Evolutionary conservation across 2,888 invertebrate genomes (phyloP), one percentile per base, ranked within the genome.

Genomic region (Eupithecia subumbrata): DNA sequence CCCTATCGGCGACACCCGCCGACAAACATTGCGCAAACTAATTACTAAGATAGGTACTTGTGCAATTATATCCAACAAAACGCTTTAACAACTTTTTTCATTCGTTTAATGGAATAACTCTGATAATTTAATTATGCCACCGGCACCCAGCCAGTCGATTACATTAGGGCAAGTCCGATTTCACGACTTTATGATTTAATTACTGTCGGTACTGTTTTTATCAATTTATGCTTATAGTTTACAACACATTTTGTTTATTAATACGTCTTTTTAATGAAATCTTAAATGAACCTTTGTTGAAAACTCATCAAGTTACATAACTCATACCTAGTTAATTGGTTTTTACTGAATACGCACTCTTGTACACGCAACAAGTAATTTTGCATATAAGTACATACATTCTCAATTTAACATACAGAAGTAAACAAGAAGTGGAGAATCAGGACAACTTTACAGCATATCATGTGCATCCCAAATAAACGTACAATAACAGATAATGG

Each of bases 401-500:
- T 48, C 7, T 48, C n/a, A n/a, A 48, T 48, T 5, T 5, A 18
- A 18, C 18, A 7, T 22, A 22, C 22, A n/a, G 9, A 22, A n/a
- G 11, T 52, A 52, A 52, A 52, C 52, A 52, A 22, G n/a, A 52
- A 22, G 56, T 22, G 56, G 56, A 11, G n/a, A n/a, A 11, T 22
- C 56, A 4, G 22, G 22, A 56, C 30, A 63, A 25, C 16, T 30
- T 16, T 14, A 63, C 25, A 63, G 63, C 63, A 63, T 30, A 56
- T 56, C 60, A 22, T 25, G 60, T 30, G 25, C 60, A 16, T 66
- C 63, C 63, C 63, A 2, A 63, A 63, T 30, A 63, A 12, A 30
- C 22, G 67, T 67, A 67, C 11, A 93, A 93, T 91, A 66, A 90
- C 92, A 92, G 92, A 93, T 94, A 94, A 94, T 93, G 93, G 93